phyloP scores from a whole-genome alignment of 2,888 invertebrate species.

The Pterobdella sp. region DNA sequence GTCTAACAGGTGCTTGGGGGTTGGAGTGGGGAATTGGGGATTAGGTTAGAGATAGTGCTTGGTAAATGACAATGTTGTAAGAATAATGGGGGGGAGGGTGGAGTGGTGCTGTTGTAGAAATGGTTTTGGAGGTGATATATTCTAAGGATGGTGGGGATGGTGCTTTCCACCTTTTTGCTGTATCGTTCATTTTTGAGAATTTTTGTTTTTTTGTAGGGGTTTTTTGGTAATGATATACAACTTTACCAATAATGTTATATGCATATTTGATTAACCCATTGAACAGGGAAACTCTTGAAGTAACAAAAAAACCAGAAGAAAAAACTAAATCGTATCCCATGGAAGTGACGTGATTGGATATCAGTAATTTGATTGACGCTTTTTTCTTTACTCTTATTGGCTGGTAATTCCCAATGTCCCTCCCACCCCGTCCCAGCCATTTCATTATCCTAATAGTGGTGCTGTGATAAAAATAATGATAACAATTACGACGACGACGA shows the following conservation, averaged over 20 bases:
- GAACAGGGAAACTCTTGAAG: conserved; percentile 16
- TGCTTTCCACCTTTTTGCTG: not conserved
- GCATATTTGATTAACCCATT: too few relatives aligned
- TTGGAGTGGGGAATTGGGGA: too few relatives aligned
- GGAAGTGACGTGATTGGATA: conserved; percentile 21
- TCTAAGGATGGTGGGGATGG: too few relatives aligned
- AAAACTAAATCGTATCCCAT: conserved; percentile 23
- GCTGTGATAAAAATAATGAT: conserved; percentile 12
- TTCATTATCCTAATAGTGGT: not conserved
- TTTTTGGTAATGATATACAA: too few relatives aligned
- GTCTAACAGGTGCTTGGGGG: not conserved
- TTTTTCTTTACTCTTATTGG: not conserved
- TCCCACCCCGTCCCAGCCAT: not conserved
- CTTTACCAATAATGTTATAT: too few relatives aligned
- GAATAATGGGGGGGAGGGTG: too few relatives aligned
- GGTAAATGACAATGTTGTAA: too few relatives aligned
- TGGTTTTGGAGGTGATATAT: too few relatives aligned
- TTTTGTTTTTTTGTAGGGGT: too few relatives aligned
- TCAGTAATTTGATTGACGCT: not conserved
- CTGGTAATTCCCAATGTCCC: not conserved
- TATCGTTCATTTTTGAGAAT: not conserved
- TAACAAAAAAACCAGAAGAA: conserved; percentile 14
- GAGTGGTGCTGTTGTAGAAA: too few relatives aligned
- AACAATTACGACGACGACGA: conserved; percentile 17
- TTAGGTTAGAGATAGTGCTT: too few relatives aligned